Base-by-base conservation (phyloP, 2,888 invertebrate genomes). In the Drosophila subsilvestris region DNA sequence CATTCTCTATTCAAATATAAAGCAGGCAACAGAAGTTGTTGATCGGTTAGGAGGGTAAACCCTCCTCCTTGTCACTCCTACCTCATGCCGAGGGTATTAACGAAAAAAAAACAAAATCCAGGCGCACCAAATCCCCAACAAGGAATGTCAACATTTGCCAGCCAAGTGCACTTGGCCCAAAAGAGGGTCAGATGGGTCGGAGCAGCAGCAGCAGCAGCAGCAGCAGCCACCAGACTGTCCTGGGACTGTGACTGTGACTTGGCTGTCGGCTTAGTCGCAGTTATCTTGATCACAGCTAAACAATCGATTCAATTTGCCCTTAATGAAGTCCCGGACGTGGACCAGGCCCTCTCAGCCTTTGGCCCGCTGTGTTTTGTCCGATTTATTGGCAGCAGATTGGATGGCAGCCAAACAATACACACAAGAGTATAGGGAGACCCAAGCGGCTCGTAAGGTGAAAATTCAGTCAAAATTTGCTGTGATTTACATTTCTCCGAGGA, bases 241-340 rank as follows among this genome's bases (percentile, higher is more conserved):
- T n/a, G 37, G 37, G 14, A n/a, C 37, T 37, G 37, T 2, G 14
- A 12, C 12, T 6, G 59, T 49, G 62, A 70, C 62, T 74, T 70
- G 67, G 72, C 70, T 70, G 70, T 82, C 81, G 76, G 80, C 84
- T 86, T 76, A 75, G 84, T 61, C 59, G 42, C 42, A 68, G 57
- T 63, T 62, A 82, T 86, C 82, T 80, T 73, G 84, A 86, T 82
- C 84, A 65, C 65, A 67, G 67, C 80, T 59, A 69, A 73, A 70
- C 86, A 85, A 87, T 85, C 88, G 78, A 82, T 87, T 87, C 78
- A 79, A 87, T 87, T 82, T 82, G 63, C 63, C 70, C 78, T 73
- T 85, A 85, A 87, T 84, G 78, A 82, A 85, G 86, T 78, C 72
- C 61, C 61, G 50, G 56, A 47, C 55, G 37, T 56, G 43, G 22